Evolutionary conservation across 2,797 vertebrate genomes (phyloP).

Genomic region (Cryptoblepharus egeriae): DNA sequence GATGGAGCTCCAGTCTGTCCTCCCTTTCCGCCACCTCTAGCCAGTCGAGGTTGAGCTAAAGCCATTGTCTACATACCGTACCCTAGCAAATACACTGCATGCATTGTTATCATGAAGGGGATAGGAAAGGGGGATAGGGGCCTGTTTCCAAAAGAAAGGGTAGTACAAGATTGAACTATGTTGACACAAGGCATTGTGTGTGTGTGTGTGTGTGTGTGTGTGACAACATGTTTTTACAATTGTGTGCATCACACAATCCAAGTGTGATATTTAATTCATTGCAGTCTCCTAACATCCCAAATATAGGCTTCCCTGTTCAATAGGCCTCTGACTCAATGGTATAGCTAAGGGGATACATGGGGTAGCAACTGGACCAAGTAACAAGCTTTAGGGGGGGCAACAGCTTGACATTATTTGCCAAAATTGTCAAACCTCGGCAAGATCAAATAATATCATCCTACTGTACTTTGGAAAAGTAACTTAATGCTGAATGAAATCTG

Average conservation of each 20-base stretch:
- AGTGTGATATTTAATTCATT: not conserved
- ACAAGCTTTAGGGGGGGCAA: too few species aligned
- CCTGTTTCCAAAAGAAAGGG: not conserved
- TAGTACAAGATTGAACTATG: not conserved
- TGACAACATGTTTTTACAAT: not conserved
- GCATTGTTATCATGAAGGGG: not conserved
- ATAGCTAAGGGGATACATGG: too few species aligned
- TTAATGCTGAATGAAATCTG: too few species aligned
- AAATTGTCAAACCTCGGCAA: too few species aligned
- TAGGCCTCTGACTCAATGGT: too few species aligned
- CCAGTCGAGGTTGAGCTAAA: not conserved
- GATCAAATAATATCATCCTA: too few species aligned
- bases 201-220: too few species aligned
- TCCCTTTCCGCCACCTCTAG: not conserved
- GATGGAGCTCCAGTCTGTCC: not conserved
- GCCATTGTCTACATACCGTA: not conserved
- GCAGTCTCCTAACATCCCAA: not conserved
- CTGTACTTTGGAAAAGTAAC: too few species aligned
- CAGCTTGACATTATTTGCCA: too few species aligned
- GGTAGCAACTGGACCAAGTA: too few species aligned
- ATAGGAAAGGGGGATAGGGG: too few species aligned
- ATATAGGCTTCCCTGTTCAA: not conserved
- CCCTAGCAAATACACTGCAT: not conserved
- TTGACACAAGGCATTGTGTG: not conserved
- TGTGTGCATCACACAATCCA: not conserved